phyloP scores from a whole-genome alignment of 2,113 vertebrate species.

The Bos javanicus region DNA sequence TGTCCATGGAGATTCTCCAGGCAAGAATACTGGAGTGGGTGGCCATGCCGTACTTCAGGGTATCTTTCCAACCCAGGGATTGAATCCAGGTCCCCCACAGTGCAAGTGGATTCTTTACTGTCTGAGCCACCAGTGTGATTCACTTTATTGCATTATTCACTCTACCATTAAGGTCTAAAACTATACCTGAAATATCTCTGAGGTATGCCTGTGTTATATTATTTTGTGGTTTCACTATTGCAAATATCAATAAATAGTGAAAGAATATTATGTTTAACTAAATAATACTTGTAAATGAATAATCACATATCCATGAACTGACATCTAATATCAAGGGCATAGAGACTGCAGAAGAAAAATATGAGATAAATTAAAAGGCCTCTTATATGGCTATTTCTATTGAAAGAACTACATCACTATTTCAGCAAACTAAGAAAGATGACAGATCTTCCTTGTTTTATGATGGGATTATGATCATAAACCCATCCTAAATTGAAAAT shows the following conservation, averaged over 20 bases:
- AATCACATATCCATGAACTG: background rate
- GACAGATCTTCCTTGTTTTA: background rate
- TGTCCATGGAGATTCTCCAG: background rate
- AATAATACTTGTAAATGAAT: background rate
- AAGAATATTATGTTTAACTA: background rate
- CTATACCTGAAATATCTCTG: background rate
- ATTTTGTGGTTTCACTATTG: background rate
- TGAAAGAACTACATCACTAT: background rate
- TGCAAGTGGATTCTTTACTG: background rate
- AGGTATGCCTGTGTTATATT: background rate
- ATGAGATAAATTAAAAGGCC: background rate
- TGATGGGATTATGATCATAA: background rate
- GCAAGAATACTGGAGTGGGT: background rate
- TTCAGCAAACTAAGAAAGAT: background rate
- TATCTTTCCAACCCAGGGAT: background rate
- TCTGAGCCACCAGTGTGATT: background rate
- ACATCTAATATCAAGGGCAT: background rate
- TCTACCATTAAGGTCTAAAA: background rate
- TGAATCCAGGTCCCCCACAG: background rate
- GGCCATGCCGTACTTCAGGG: background rate
- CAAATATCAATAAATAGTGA: background rate
- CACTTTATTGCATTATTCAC: background rate
- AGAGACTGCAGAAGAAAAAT: background rate
- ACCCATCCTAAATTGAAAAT: background rate
- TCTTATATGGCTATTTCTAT: background rate